Base-by-base conservation (phyloP, 2,888 invertebrate species). In the Thyatira batis region DNA sequence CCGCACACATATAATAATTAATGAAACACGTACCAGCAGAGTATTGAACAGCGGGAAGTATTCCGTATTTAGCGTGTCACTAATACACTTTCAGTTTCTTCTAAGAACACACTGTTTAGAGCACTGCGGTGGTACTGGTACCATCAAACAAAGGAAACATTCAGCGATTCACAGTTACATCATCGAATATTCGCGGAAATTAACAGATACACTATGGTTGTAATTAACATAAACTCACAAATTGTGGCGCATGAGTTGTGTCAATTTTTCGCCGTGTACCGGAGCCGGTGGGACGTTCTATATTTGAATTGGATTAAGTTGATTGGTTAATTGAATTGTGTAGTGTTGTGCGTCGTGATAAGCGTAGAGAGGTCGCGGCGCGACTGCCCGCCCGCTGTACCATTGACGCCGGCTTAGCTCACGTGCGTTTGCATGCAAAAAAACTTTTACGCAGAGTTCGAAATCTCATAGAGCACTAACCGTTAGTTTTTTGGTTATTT, bases 341-440 rank as follows among this genome's bases (percentile, higher is more conserved):
- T 69, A 69, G 72, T 71, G 76, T 75, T 67, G 78, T 73, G 78
- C 73, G 82, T 76, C 87, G 89, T 86, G 90, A 89, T 88, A 87
- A 84, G 75, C 85, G 86, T 57, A 57, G 82, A 78, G 83, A 88
- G 87, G 89, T 84, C 85, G 88, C 84, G 79, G 63, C 65, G 74
- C 85, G 86, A 90, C 90, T 90, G 89, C 65, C 71, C 76, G 80
- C 73, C 69, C 78, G 80, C 73, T 80, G 75, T 87, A 84, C 83
- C 86, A 84, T 82, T 82, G 76, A 82, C 75, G 83, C 83, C 27
- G 27, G 27, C 48, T 17, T 80, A 83, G 70, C 78, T 86, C 88
- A 89, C 88, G 89, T 89, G 88, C 79, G 81, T 76, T 76, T 73
- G 75, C 82, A 87, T 87, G 89, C 90, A 89, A 89, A 88, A 30